phyloP scores from a whole-genome alignment of 2,113 vertebrate species.

The Agapornis roseicollis region DNA sequence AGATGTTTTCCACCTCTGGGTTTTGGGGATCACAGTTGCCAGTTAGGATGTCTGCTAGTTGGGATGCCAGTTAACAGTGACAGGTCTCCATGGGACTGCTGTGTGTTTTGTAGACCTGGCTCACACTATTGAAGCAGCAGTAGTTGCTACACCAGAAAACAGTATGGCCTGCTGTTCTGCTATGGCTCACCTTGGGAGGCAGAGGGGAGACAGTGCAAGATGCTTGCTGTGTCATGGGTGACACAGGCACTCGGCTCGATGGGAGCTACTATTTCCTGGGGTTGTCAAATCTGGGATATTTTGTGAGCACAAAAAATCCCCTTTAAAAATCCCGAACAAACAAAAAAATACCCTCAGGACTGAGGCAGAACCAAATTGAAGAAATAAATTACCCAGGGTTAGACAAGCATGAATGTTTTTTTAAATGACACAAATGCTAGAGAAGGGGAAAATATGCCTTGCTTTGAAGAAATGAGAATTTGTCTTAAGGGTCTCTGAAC shows the following conservation, averaged over 20 bases:
- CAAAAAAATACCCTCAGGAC: not conserved
- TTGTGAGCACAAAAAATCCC: not conserved
- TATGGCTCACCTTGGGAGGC: not conserved
- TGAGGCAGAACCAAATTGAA: not conserved
- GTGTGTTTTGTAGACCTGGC: not conserved
- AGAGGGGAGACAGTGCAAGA: not conserved
- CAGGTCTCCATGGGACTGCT: not conserved
- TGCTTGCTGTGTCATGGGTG: not conserved
- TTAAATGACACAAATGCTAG: not conserved
- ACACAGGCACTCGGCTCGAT: not conserved
- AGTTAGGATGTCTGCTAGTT: not conserved
- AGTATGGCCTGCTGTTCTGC: not conserved
- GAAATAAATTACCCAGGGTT: not conserved
- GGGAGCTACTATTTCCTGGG: not conserved
- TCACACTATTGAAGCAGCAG: not conserved
- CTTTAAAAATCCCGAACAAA: not conserved
- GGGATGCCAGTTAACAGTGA: not conserved
- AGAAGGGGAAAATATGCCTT: not conserved
- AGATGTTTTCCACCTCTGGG: not conserved
- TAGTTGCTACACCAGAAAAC: not conserved
- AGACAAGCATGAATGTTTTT: not conserved
- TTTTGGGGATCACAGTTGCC: not conserved
- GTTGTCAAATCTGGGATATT: not conserved
- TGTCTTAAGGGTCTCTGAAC: not conserved
- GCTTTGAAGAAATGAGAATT: not conserved